A percentile compares a stretch with the other conserved stretches of the same genome.
Conservation (phyloP, 30 jellyfish, hydroid and myxozoan genomes). For the Cassiopea xamachana region DNA sequence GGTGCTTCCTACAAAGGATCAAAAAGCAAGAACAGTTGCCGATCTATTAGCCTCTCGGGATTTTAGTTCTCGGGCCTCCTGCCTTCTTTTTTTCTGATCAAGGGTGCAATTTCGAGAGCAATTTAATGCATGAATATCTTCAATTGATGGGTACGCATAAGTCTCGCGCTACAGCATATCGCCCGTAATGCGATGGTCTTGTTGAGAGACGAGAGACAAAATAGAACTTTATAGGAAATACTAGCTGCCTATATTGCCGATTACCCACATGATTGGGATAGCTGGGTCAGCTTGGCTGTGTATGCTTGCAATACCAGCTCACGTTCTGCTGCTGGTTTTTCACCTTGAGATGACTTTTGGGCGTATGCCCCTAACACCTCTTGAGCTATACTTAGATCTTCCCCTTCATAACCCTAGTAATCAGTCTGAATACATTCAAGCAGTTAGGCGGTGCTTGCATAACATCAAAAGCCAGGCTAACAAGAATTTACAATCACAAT, state of each 20-base stretch:
- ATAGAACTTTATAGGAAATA: too few species aligned
- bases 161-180: too few species aligned
- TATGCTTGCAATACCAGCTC: background rate
- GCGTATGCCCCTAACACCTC: slow-evolving; percentile 12
- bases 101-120: too few species aligned
- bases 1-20: background rate
- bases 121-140: too few species aligned
- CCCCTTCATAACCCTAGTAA: slow-evolving; percentile 10
- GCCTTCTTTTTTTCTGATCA: too few species aligned
- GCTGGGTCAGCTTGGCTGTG: background rate
- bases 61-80: too few species aligned
- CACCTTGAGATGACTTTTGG: slow-evolving; percentile 10
- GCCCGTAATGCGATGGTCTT: too few species aligned
- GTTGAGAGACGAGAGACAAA: too few species aligned
- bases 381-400: slow-evolving; percentile 8
- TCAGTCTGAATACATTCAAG: slow-evolving; percentile 10
- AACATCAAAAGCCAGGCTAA: background rate
- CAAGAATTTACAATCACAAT: background rate
- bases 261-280: too few species aligned
- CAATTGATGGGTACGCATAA: too few species aligned
- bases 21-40: background rate
- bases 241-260: too few species aligned
- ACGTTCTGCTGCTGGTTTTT: background rate
- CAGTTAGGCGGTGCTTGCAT: background rate
- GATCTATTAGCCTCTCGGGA: background rate